Evolutionary conservation across 2,113 vertebrate genomes (phyloP), one percentile per base, ranked within the genome.

Genomic region (Marmota monax): DNA sequence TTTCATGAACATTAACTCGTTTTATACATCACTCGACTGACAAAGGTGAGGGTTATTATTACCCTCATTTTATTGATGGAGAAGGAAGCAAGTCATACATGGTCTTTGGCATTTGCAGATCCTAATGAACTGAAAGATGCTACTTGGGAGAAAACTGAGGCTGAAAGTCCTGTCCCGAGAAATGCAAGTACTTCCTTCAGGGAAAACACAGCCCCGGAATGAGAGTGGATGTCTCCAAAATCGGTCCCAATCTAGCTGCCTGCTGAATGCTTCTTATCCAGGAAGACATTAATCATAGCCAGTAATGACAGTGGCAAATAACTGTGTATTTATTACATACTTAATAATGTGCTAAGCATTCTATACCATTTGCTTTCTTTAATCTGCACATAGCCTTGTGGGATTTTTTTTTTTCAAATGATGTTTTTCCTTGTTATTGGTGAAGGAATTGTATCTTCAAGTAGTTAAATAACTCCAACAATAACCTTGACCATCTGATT

Each of bases 1-100:
- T 91, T 67, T 80, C n/a, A 14, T 67, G 76, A 85, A 94, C 63
- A 88, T 93, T 61, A 94, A 85, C 93, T 86, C 58, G 34, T 89
- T 94, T 79, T 89, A 89, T 88, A 80, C 42, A 73, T 63, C 79
- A 78, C 72, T 29, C 13, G 25, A 29, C 84, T 48, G 3, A 56
- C 88, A 82, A 89, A 92, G 72, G 79, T 56, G 37, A 93, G 51
- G 45, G 73, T 70, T 93, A 69, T 82, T 51, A 82, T 83, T 82
- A 51, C 51, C 82, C 84, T 93, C 16, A 4, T 51, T 95, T 84
- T 29, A 48, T 53, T 84, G 79, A 87, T 51, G 84, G 86, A 82
- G 73, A n/a, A 51, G 4, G 25, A 82, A 96, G 70, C 51, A 63
- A 67, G 70, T 74, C 58, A 92, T 27, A 27, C 48, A 25, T 10